Evolutionary conservation across 2,113 vertebrate species (phyloP).

Genomic region (Nannobrachium achirus): DNA sequence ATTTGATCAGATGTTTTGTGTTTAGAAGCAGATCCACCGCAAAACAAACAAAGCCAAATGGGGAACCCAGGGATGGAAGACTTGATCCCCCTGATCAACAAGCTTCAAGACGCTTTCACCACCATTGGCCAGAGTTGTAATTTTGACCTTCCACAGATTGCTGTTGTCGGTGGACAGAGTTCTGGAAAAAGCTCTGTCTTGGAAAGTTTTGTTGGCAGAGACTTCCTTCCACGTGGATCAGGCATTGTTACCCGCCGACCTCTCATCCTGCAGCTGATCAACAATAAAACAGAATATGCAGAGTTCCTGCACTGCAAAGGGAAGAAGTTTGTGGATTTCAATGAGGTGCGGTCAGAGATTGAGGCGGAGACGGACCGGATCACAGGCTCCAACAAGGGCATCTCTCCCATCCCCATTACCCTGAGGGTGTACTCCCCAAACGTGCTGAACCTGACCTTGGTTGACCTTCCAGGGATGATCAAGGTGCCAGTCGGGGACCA

Average conservation of each 20-base stretch:
- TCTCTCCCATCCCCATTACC: slow-evolving; percentile 95
- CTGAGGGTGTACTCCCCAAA: slow-evolving; percentile 92
- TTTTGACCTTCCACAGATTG: slow-evolving; percentile 88
- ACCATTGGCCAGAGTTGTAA: slow-evolving; percentile 89
- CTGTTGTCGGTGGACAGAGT: slow-evolving; percentile 89
- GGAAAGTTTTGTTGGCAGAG: slow-evolving; percentile 89
- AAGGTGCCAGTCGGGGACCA: slow-evolving; percentile 98
- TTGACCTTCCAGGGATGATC: slow-evolving; percentile 97
- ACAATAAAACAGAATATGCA: slow-evolving; percentile 84
- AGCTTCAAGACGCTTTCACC: slow-evolving; percentile 89
- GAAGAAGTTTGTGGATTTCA: slow-evolving; percentile 96
- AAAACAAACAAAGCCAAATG: slow-evolving; percentile 77
- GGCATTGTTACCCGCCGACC: slow-evolving; percentile 89
- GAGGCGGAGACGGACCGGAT: slow-evolving; percentile 93
- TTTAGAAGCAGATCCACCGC: too few relatives aligned
- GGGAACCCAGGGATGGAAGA: slow-evolving; percentile 93
- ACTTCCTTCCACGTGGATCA: slow-evolving; percentile 89
- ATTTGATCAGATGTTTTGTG: too few relatives aligned
- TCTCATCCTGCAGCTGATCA: slow-evolving; percentile 81
- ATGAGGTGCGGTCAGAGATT: slow-evolving; percentile 93
- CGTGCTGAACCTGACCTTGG: slow-evolving; percentile 94
- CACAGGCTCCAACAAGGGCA: slow-evolving; percentile 96
- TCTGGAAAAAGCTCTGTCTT: slow-evolving; percentile 89
- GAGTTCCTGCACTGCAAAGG: slow-evolving; percentile 98
- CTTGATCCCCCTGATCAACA: slow-evolving; percentile 89